Base-by-base conservation (phyloP, 2,797 vertebrate species). In the Lophius americanus region DNA sequence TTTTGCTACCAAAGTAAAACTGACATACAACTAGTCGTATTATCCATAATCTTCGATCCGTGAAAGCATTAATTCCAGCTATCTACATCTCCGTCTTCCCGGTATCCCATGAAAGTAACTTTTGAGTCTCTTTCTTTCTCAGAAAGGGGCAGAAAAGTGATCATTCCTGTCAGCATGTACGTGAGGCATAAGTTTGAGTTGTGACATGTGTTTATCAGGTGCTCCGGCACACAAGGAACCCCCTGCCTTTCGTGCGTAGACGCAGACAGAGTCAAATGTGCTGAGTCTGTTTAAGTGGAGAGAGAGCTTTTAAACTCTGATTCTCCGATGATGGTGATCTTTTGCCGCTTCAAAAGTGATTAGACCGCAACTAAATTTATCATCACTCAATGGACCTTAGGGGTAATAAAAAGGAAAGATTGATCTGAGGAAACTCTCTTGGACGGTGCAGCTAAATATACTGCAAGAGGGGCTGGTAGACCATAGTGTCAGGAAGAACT, bases 131-230 rank as follows among this genome's bases (percentile, higher is more conserved):
- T 61, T 32, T 73, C 46, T 42, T 9, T 48, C 56, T 61, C 41
- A 33, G 49, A 6, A 68, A 36, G 3, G 4, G 32, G 11, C 38
- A 52, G 56, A 59, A 58, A 48, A 48, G 39, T 6, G 13, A 52
- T 73, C 43, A 38, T 59, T 53, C 51, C 12, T 47, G 63, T 14
- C 48, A 37, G 33, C 50, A 23, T 52, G 61, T 55, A 70, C 42
- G 73, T 72, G 53, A 38, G 76, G 73, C 74, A 57, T 51, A 65
- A 71, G 67, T 68, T 70, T 54, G 85, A 79, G 73, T 65, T 53
- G 41, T 66, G 54, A 54, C 85, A 83, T 79, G 66, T 90, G 84
- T 76, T 86, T 32, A 81, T 71, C 85, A 87, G 82, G 88, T 86
- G 80, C 77, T 85, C 36, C 5, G 33, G 64, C 53, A 57, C 36